phyloP scores from a whole-genome alignment of 2,888 invertebrate species.

The Eristalis pertinax region DNA sequence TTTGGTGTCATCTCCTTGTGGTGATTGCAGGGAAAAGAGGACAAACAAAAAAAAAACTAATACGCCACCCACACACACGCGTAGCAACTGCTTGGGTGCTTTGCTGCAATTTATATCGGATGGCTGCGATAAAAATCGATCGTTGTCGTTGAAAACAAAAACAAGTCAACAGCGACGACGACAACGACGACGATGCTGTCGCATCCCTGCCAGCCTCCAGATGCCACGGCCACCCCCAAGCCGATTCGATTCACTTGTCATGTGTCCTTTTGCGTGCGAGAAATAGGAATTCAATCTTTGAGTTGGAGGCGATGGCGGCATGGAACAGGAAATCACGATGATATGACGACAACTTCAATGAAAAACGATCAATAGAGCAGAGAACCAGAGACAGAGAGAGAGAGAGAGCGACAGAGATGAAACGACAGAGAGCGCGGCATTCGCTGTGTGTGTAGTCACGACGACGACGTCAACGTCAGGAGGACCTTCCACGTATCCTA shows the following conservation, averaged over 20 bases:
- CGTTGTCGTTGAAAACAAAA: conserved; percentile 59
- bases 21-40: conserved; percentile 15
- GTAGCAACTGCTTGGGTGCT: conserved; percentile 19
- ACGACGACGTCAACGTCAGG: background rate
- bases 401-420: too few species aligned
- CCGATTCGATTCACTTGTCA: conserved; percentile 12
- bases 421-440: conserved; percentile 8
- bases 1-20: conserved; percentile 52
- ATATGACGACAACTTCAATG: conserved; percentile 69
- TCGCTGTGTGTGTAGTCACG: conserved; percentile 33
- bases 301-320: conserved; percentile 17
- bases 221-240: background rate
- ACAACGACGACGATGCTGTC: conserved; percentile 18
- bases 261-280: conserved; percentile 39
- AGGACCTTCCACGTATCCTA: conserved; percentile 30
- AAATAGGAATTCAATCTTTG: conserved; percentile 54
- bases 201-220: conserved; percentile 16
- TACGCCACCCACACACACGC: conserved; percentile 7
- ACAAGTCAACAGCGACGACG: conserved; percentile 28
- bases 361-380: conserved; percentile 64
- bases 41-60: background rate
- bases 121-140: conserved; percentile 68
- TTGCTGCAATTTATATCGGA: conserved; percentile 66
- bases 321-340: conserved; percentile 67
- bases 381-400: background rate